Evolutionary conservation across 2,888 invertebrate genomes (phyloP).

Genomic region (Steinernema carpocapsae): DNA sequence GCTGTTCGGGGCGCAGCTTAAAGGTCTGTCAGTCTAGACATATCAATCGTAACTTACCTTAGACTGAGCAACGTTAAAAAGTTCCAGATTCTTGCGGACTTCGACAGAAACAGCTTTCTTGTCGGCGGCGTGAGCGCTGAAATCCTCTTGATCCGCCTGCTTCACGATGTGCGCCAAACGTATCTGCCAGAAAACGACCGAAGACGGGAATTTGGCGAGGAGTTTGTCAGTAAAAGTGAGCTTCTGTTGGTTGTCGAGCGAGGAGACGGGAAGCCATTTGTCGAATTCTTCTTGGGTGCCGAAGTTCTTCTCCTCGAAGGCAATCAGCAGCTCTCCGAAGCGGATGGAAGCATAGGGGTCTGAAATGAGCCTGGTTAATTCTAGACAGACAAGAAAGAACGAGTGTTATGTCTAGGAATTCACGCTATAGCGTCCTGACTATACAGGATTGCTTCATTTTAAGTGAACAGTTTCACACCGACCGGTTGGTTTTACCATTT

Average conservation of each 20-base stretch:
- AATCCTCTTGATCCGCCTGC: neutral
- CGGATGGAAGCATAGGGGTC: neutral
- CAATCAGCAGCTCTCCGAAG: neutral
- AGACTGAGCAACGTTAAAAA: neutral
- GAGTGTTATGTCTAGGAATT: too few relatives aligned
- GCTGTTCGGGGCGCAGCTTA: slow-evolving; percentile 1
- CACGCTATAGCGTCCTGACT: too few relatives aligned
- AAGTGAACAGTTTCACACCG: too few relatives aligned
- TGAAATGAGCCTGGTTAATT: too few relatives aligned
- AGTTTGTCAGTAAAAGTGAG: neutral
- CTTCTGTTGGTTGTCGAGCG: neutral
- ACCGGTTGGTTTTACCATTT: too few relatives aligned
- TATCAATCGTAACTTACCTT: neutral
- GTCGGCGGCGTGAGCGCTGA: neutral
- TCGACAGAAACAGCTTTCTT: neutral
- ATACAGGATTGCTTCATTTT: too few relatives aligned
- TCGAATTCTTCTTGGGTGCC: neutral
- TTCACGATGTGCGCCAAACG: neutral
- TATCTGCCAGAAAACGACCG: neutral
- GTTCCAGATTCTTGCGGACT: neutral
- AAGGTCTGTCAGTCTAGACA: neutral
- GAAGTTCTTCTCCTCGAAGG: neutral
- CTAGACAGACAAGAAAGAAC: too few relatives aligned
- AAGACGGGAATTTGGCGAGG: neutral
- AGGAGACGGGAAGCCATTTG: neutral